Evolutionary conservation across 2,888 invertebrate genomes (phyloP), one percentile per base, ranked within the genome.

Genomic region (Ganaspis brasiliensis): DNA sequence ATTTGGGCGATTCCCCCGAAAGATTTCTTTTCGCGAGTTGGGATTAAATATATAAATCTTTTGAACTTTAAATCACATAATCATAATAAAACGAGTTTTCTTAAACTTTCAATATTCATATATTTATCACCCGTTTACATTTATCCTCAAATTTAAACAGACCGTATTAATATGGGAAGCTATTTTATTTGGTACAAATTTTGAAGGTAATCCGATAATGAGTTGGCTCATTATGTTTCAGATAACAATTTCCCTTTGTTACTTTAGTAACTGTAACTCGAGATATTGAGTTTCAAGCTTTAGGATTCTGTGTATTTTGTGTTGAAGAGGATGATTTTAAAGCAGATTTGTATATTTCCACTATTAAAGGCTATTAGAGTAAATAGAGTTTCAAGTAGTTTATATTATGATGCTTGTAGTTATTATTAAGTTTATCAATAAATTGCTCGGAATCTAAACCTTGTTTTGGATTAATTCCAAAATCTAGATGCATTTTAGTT

Each of bases 321-420:
- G 52, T 52, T 52, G 16, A 52, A 52, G 19, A 16, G 16, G 52
- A 31, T 31, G 31, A 52, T 52, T 52, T 19, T 40, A 21, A 21
- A 24, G 40, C 63, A 26, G 26, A 57, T 63, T 40, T 21, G 8
- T 63, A 21, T 19, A 63, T 63, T 14, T 16, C 14, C 14, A 63
- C 14, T 63, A 63, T 37, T 63, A 40, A 63, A 63, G 63, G 21
- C 40, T 6, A 63, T 63, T 24, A 12, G 19, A 63, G 3, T 6
- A 40, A 63, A 63, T 35, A 8, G 21, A 63, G 52, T 19, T 16
- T 52, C 52, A 52, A 5, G 52, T 52, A 52, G 16, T 52, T 52
- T 52, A 52, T 16, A 19, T 52, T 52, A n/a, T 19, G 52, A 52
- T 9, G 52, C 52, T 16, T 49, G 16, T 16, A 9, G 8, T 19